These are phyloP conservation scores for Baryphthengus martii DNA, from an alignment of 2,113 vertebrate species.

Conservation along the genomic window DNA sequence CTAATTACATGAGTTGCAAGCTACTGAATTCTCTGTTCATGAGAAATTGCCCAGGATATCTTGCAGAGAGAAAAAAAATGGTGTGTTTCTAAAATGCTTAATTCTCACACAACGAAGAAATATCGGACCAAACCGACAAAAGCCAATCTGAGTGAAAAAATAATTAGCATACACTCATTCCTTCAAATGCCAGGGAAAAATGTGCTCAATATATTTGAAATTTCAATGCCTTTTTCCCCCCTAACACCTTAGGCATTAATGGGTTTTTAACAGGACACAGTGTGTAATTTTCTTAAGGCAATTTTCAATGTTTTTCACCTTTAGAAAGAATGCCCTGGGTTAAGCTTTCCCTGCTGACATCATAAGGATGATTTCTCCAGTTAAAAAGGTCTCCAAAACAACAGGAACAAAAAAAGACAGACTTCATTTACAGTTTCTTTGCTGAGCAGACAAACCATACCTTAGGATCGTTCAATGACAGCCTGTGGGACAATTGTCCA, in stretches of 20 bases:
- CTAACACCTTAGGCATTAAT: neutral
- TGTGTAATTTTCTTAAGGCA: conserved; percentile 32
- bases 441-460: neutral
- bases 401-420: neutral
- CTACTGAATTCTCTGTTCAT: neutral
- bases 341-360: conserved; percentile 23
- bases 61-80: neutral
- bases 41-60: neutral
- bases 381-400: conserved; percentile 17
- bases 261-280: neutral
- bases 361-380: conserved; percentile 4
- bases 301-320: conserved; percentile 37
- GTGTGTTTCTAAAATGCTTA: neutral
- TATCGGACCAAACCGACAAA: neutral
- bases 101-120: neutral
- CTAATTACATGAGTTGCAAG: conserved; percentile 25
- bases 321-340: neutral
- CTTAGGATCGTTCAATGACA: neutral
- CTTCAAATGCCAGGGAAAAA: neutral
- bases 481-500: conserved; percentile 21
- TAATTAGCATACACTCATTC: neutral
- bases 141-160: neutral
- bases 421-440: conserved; percentile 1
- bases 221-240: neutral
- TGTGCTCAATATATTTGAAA: neutral